phyloP scores from a whole-genome alignment of 2,888 invertebrate species.

The Ennomos erosarius region DNA sequence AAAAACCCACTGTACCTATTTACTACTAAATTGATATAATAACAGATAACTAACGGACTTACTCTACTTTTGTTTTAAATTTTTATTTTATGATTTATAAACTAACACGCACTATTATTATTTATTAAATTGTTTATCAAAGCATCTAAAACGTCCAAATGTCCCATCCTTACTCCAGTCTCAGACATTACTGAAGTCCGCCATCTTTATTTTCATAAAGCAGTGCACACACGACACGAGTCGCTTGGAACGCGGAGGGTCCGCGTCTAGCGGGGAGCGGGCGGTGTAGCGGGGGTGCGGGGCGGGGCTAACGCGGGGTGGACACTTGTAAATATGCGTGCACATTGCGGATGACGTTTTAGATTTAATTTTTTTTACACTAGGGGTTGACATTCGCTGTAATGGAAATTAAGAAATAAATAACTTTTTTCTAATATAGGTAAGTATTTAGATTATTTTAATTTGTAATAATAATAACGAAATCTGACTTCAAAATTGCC shows the following conservation, averaged over 20 bases:
- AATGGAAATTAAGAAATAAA: not conserved
- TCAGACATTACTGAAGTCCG: slow-evolving; percentile 54
- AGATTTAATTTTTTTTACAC: not conserved
- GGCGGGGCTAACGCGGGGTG: slow-evolving; percentile 70
- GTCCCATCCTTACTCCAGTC: not conserved
- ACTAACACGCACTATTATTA: too few species aligned
- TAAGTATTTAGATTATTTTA: too few species aligned
- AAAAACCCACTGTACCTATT: too few species aligned
- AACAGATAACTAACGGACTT: too few species aligned
- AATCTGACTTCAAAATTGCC: too few species aligned
- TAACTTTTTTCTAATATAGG: too few species aligned
- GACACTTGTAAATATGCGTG: slow-evolving; percentile 60
- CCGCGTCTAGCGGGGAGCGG: slow-evolving; percentile 51
- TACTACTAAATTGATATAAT: too few species aligned
- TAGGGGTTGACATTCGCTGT: slow-evolving; percentile 7
- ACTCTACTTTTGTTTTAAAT: not conserved
- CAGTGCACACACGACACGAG: slow-evolving; percentile 64
- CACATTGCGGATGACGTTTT: slow-evolving; percentile 35
- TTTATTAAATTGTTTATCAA: too few species aligned
- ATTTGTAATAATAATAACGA: too few species aligned
- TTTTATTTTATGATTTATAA: not conserved
- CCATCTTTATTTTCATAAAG: slow-evolving; percentile 82
- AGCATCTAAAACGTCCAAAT: too few species aligned
- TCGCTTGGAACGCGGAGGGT: slow-evolving; percentile 55
- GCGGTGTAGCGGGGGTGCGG: slow-evolving; percentile 48